Conservation (phyloP, 2,888 invertebrate species). For the Margaritifera margaritifera region DNA sequence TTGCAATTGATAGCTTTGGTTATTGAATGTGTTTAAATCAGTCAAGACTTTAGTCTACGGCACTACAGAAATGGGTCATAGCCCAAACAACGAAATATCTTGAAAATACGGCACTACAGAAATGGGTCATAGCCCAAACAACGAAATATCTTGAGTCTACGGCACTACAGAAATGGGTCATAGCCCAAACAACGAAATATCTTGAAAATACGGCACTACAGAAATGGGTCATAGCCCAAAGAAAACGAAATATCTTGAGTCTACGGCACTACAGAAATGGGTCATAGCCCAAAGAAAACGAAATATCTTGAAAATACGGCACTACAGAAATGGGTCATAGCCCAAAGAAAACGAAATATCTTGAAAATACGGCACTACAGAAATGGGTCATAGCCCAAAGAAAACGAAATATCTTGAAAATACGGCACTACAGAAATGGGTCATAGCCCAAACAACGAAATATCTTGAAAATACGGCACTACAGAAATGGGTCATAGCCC, state of each 20-base stretch:
- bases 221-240: no score
- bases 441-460: neutral
- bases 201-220: slow-evolving; percentile 24
- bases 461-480: slow-evolving; percentile 30
- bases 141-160: neutral
- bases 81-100: neutral
- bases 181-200: neutral
- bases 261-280: no score
- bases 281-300: neutral
- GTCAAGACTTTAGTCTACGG: no score
- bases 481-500: no score
- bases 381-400: no score
- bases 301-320: slow-evolving; percentile 30
- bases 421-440: no score
- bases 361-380: slow-evolving; percentile 22
- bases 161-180: no score
- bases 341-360: neutral
- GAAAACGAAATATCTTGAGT: neutral
- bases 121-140: neutral
- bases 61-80: no score
- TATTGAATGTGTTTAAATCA: no score
- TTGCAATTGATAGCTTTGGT: no score
- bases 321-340: no score
- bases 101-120: slow-evolving; percentile 21
- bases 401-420: no score